Evolutionary conservation across 2,888 invertebrate species (phyloP).

Genomic region (Eupithecia vulgata): DNA sequence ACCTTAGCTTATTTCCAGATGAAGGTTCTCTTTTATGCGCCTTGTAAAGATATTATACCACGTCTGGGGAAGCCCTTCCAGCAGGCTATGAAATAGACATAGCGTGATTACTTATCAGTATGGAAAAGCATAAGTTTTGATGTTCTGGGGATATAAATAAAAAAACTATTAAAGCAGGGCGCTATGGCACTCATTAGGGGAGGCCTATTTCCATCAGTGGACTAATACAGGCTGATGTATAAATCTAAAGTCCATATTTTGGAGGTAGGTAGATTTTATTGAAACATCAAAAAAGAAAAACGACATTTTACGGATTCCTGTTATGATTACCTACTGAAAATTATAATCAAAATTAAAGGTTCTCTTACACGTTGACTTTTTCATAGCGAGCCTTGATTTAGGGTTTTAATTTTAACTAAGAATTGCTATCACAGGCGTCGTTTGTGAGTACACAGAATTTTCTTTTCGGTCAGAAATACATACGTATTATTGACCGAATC

Average conservation of each 20-base stretch:
- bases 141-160: not conserved
- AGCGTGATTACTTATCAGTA: slow-evolving; percentile 17
- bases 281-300: not conserved
- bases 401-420: not conserved
- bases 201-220: no score
- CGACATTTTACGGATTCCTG: not conserved
- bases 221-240: no score
- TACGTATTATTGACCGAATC: no score
- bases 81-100: slow-evolving; percentile 38
- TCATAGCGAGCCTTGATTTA: not conserved
- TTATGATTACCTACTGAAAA: slow-evolving; percentile 1
- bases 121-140: not conserved
- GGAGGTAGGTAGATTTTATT: not conserved
- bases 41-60: slow-evolving; percentile 58
- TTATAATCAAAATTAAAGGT: not conserved
- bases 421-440: not conserved
- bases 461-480: not conserved
- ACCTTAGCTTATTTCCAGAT: slow-evolving; percentile 82
- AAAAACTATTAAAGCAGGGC: not conserved
- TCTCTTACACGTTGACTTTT: not conserved
- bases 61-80: slow-evolving; percentile 66
- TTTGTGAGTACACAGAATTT: not conserved
- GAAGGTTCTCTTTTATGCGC: slow-evolving; percentile 73
- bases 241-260: no score
- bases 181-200: no score